phyloP scores from a whole-genome alignment of 1,140 invertebrate genomes.

The Drosophila biarmipes region DNA sequence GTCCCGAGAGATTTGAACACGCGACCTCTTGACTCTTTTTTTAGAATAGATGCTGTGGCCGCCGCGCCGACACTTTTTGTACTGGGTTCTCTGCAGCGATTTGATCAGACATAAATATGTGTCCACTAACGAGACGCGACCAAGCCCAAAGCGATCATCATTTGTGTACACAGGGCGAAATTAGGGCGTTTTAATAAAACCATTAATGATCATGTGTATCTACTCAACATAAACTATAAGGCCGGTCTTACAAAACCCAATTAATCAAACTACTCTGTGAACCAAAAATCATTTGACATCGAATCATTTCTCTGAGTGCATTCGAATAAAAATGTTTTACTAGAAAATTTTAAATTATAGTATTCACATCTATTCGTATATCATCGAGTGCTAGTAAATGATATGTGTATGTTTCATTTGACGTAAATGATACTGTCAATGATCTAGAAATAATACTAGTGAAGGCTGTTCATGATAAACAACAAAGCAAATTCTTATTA shows the following conservation, averaged over 20 bases:
- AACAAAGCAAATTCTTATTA: not conserved
- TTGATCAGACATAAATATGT: conserved; percentile 52
- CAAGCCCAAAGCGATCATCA: conserved; percentile 52
- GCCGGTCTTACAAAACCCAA: too few species aligned
- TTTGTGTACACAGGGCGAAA: conserved; percentile 32
- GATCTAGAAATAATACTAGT: too few species aligned
- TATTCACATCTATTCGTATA: not conserved
- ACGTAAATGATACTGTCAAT: not conserved
- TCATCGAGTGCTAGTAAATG: not conserved
- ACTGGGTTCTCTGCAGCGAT: conserved; percentile 28
- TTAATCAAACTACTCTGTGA: too few species aligned
- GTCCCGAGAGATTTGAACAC: conserved; percentile 13
- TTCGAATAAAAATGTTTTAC: not conserved
- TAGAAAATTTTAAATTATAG: not conserved
- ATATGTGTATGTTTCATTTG: not conserved
- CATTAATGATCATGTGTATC: too few species aligned
- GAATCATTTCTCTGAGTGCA: not conserved
- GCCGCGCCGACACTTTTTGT: conserved; percentile 51
- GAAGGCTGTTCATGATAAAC: not conserved
- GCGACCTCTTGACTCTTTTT: conserved; percentile 21
- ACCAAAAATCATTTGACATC: too few species aligned
- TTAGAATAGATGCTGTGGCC: conserved; percentile 4
- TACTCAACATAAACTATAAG: too few species aligned
- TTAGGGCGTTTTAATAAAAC: not conserved
- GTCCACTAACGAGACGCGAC: conserved; percentile 41